Evolutionary conservation across 2,113 vertebrate genomes (phyloP).

Genomic region (Axis porcinus): DNA sequence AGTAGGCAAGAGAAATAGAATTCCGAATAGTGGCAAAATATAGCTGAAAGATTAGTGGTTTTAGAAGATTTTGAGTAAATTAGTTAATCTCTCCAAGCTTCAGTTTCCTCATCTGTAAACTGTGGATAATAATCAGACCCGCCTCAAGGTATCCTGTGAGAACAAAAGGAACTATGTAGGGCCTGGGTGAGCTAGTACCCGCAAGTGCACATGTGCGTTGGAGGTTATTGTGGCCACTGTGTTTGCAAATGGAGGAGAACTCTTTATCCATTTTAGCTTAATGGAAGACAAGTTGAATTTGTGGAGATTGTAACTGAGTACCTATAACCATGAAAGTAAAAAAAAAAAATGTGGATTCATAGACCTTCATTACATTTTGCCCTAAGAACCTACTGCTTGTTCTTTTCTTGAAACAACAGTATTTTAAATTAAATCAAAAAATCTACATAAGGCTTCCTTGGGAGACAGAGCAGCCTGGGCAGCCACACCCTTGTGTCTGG

Average conservation of each 20-base stretch:
- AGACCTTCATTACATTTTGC: neutral
- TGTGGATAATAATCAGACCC: neutral
- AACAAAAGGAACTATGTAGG: accelerated
- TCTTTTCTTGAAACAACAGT: neutral
- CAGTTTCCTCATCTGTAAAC: neutral
- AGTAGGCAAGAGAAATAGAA: neutral
- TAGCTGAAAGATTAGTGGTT: neutral
- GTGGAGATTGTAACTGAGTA: neutral
- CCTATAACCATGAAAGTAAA: neutral
- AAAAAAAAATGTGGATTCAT: neutral
- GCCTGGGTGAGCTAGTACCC: neutral
- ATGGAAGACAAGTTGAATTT: neutral
- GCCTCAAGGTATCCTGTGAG: neutral
- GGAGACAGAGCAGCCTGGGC: neutral
- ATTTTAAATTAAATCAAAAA: neutral
- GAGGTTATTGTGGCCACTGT: accelerated
- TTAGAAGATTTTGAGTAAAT: neutral
- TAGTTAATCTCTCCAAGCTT: neutral
- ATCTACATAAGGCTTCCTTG: neutral
- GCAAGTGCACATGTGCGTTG: accelerated
- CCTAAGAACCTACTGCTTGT: neutral
- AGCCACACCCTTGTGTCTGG: neutral
- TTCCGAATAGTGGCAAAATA: neutral
- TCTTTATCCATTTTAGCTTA: neutral
- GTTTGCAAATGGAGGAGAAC: neutral